These are phyloP conservation scores for Rhynchophorus ferrugineus DNA, from an alignment of 1,140 invertebrate species.

Conservation along the genomic window DNA sequence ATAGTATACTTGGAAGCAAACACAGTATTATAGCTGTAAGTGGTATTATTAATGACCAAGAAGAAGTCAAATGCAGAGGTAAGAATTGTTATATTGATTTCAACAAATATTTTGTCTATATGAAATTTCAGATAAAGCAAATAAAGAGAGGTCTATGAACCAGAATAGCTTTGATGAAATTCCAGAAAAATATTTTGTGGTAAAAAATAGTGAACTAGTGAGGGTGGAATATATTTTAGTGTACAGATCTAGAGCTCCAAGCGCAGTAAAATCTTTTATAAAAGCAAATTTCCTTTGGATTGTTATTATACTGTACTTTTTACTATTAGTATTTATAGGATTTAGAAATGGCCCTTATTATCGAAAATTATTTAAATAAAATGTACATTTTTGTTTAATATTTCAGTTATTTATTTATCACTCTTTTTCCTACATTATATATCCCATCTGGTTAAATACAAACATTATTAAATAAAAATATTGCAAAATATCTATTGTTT, in stretches of 20 bases:
- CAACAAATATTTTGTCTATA: no score
- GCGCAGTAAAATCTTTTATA: slow-evolving; percentile 14
- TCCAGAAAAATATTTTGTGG: slow-evolving; percentile 65
- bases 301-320: slow-evolving; percentile 19
- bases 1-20: slow-evolving; percentile 61
- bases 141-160: slow-evolving; percentile 38
- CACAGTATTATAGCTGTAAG: slow-evolving; percentile 71
- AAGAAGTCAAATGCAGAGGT: slow-evolving; percentile 47
- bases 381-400: no score
- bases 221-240: slow-evolving; percentile 70
- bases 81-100: no score
- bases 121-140: slow-evolving; percentile 33
- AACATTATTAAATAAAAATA: no score
- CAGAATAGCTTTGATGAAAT: slow-evolving; percentile 48
- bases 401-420: no score
- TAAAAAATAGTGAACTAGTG: slow-evolving; percentile 67
- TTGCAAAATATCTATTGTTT: no score
- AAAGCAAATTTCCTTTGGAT: slow-evolving; percentile 20
- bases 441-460: no score
- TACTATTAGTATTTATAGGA: slow-evolving; percentile 22
- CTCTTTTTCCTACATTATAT: no score
- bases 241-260: slow-evolving; percentile 49
- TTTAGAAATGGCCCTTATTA: slow-evolving; percentile 15
- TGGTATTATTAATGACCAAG: slow-evolving; percentile 65
- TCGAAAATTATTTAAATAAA: slow-evolving; percentile 13